These are phyloP conservation scores for Labeo calbasu DNA, from an alignment of 2,797 vertebrate species.

Conservation along the genomic window DNA sequence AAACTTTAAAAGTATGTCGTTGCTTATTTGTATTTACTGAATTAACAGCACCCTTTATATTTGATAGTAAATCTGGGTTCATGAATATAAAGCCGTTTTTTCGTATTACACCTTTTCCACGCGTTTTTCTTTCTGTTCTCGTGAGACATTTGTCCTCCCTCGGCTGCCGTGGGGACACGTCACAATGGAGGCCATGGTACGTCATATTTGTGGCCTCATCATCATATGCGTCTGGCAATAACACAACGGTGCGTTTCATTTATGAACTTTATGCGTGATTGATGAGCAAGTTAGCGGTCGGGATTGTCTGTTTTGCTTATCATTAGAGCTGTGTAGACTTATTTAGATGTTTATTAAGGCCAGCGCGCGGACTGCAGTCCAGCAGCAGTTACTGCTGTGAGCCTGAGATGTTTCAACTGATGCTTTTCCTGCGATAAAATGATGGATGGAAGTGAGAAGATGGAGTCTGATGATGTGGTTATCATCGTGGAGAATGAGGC, in stretches of 20 bases:
- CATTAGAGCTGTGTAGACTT: too few relatives aligned
- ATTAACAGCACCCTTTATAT: background rate
- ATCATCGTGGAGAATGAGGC: constrained; percentile 92
- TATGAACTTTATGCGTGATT: background rate
- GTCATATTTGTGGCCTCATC: constrained; percentile 8
- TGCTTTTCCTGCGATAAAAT: background rate
- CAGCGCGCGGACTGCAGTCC: background rate
- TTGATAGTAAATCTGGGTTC: background rate
- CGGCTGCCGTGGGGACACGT: constrained; percentile 10
- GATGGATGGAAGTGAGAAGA: constrained; percentile 75
- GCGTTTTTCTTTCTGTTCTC: background rate
- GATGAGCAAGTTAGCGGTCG: background rate
- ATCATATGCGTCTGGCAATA: background rate
- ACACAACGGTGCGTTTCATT: background rate
- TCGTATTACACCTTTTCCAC: background rate
- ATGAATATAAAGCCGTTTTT: background rate
- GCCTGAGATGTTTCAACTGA: background rate
- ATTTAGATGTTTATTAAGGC: background rate
- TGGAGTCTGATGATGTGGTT: constrained; percentile 79
- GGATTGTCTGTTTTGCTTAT: background rate
- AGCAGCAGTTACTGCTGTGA: background rate
- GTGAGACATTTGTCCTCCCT: background rate
- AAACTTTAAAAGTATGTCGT: background rate
- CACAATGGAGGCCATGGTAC: constrained; percentile 19
- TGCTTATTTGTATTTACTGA: background rate